Conservation (phyloP, 2,888 invertebrate species). For the Lapara coniferarum region DNA sequence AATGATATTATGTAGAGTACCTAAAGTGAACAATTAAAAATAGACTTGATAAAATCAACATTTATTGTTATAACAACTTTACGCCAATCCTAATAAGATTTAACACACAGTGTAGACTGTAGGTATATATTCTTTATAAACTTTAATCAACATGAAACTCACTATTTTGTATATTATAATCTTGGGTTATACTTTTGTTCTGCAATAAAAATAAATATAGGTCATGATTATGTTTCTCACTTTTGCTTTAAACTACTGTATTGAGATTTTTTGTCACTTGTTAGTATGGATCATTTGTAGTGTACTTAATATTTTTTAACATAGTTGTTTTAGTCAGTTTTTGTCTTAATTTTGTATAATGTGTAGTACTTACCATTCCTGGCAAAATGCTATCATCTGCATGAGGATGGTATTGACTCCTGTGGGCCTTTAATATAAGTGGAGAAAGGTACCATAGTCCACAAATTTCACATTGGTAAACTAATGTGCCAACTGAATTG, state of each 20-base stretch:
- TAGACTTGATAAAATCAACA: background rate
- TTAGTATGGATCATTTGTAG: too few relatives aligned
- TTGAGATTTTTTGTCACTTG: too few relatives aligned
- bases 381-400: slow-evolving; percentile 50
- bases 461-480: slow-evolving; percentile 78
- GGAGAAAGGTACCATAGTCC: slow-evolving; percentile 61
- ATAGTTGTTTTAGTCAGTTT: too few relatives aligned
- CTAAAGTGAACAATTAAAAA: background rate
- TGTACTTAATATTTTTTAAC: too few relatives aligned
- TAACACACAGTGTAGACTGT: background rate
- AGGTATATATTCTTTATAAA: background rate
- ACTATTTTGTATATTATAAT: background rate
- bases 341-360: background rate
- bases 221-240: background rate
- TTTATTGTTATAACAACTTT: slow-evolving; percentile 3
- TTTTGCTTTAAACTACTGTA: background rate
- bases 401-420: slow-evolving; percentile 62
- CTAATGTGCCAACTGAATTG: slow-evolving; percentile 50
- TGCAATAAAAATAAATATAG: background rate
- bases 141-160: background rate
- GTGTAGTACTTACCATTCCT: slow-evolving; percentile 47
- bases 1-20: too few relatives aligned
- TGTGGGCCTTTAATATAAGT: slow-evolving; percentile 62
- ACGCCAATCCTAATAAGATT: background rate
- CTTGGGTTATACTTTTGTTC: background rate